Conservation (phyloP, 2,797 vertebrate species). For the Lagodon rhomboides region DNA sequence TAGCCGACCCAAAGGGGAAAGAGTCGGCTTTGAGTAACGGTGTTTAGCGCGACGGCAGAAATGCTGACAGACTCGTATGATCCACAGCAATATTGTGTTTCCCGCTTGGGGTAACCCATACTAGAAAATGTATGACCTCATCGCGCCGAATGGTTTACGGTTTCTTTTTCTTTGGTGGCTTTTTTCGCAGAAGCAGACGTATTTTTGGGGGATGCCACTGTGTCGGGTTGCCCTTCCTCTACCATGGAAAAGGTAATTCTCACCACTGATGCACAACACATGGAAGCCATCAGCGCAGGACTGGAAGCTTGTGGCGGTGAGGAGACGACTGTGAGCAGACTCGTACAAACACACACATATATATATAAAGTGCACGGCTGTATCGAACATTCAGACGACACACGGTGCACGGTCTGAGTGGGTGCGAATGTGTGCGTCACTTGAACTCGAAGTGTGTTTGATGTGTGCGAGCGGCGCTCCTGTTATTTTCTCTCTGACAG, state of each 20-base stretch:
- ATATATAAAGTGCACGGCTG: slow-evolving; percentile 44
- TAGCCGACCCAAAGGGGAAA: slow-evolving; percentile 20
- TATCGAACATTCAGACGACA: slow-evolving; percentile 38
- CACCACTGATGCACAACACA: slow-evolving; percentile 67
- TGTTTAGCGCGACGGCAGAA: slow-evolving; percentile 35
- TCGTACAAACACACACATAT: slow-evolving; percentile 49
- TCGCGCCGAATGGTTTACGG: slow-evolving; percentile 67
- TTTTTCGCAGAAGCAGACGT: slow-evolving; percentile 64
- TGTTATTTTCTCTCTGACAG: slow-evolving; percentile 75
- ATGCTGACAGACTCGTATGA: slow-evolving; percentile 48
- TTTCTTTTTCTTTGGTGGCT: slow-evolving; percentile 73
- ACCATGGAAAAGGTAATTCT: slow-evolving; percentile 71
- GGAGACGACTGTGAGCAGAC: slow-evolving; percentile 62
- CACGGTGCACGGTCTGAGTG: slow-evolving; percentile 37
- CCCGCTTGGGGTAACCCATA: slow-evolving; percentile 57
- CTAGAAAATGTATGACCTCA: slow-evolving; percentile 72
- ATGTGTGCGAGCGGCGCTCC: slow-evolving; percentile 63
- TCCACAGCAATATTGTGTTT: slow-evolving; percentile 59
- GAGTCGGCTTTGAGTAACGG: slow-evolving; percentile 20
- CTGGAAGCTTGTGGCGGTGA: slow-evolving; percentile 69
- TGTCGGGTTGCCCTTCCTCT: slow-evolving; percentile 64
- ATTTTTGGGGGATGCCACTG: slow-evolving; percentile 72
- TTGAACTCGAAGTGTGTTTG: slow-evolving; percentile 63
- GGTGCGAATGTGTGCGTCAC: slow-evolving; percentile 59
- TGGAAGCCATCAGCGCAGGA: slow-evolving; percentile 77